Base-by-base conservation (phyloP, 1,140 invertebrate species). In the Diabrotica undecimpunctata region DNA sequence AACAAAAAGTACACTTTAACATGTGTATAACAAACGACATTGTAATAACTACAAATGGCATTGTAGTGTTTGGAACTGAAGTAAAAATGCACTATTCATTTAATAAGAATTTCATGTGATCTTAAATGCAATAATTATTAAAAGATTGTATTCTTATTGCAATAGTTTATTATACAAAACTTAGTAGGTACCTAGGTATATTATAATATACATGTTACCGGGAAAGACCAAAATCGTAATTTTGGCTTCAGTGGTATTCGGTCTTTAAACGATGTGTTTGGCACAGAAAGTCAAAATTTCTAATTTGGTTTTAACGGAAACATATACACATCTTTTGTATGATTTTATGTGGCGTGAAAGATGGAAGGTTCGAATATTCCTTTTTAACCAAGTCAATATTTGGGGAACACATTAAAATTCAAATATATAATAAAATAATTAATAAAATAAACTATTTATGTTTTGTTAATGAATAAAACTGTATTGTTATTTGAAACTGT, bases 321-420 rank as follows among this genome's bases (percentile, higher is more conserved):
- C 25, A 25, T 25, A 25, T 25, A 25, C 25, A 58, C 38, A 41
- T 13, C 5, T 58, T 25, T 58, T 37, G 56, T 12, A 11, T n/a
- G 8, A 13, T 60, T 60, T 60, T 60, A 11, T 41, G 25, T 7
- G 9, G 14, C 11, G n/a, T n/a, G 39, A 60, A 14, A 60, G 58
- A 60, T 60, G 25, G 9, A 9, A 6, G 25, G 25, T 25, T 25
- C 13, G 11, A 13, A n/a, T 6, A 39, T 55, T 55, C 11, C 36
- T 55, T 13, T 10, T 12, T 25, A 7, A 55, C 54, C 36, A 39
- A 65, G 64, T 65, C 64, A 65, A 65, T 65, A 60, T 61, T 50
- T 65, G 51, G 64, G 64, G 64, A 66, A 61, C 64, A 66, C 60
- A 35, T 35, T 25, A 14, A 54, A 62, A 37, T 51, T 38, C 39